A percentile compares a stretch with the other conserved stretches of the same genome.
Conservation (phyloP, 2,888 invertebrate species). For the Euclidia mi region DNA sequence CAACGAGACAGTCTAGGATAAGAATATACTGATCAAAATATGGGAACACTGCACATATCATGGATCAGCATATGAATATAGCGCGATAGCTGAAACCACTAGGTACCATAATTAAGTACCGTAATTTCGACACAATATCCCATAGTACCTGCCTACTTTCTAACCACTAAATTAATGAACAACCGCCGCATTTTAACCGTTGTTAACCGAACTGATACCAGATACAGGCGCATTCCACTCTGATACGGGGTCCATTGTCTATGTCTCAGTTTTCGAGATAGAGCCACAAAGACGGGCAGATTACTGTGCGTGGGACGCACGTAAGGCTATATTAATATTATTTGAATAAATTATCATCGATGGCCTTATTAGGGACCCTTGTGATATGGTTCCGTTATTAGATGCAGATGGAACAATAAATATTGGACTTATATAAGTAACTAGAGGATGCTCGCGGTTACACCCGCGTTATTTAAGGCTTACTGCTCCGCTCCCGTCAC, state of each 20-base stretch:
- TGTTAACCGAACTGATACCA: conserved; percentile 48
- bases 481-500: too few relatives aligned
- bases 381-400: conserved; percentile 1
- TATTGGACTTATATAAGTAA: too few relatives aligned
- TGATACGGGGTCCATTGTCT: conserved; percentile 76
- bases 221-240: conserved; percentile 66
- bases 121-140: too few relatives aligned
- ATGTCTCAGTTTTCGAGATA: conserved; percentile 49
- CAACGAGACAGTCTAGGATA: too few relatives aligned
- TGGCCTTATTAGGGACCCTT: conserved; percentile 53
- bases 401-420: conserved; percentile 5
- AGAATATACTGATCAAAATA: too few relatives aligned
- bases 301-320: conserved; percentile 68
- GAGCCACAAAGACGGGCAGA: conserved; percentile 55
- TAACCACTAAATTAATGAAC: conserved; percentile 50
- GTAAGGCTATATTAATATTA: conserved; percentile 61
- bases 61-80: too few relatives aligned
- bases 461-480: too few relatives aligned
- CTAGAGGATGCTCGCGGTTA: too few relatives aligned
- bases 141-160: conserved; percentile 45
- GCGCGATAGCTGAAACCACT: too few relatives aligned
- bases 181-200: conserved; percentile 51
- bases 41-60: too few relatives aligned
- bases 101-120: too few relatives aligned
- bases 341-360: conserved; percentile 68